phyloP scores from a whole-genome alignment of 2,888 invertebrate genomes.

The Acronicta psi region DNA sequence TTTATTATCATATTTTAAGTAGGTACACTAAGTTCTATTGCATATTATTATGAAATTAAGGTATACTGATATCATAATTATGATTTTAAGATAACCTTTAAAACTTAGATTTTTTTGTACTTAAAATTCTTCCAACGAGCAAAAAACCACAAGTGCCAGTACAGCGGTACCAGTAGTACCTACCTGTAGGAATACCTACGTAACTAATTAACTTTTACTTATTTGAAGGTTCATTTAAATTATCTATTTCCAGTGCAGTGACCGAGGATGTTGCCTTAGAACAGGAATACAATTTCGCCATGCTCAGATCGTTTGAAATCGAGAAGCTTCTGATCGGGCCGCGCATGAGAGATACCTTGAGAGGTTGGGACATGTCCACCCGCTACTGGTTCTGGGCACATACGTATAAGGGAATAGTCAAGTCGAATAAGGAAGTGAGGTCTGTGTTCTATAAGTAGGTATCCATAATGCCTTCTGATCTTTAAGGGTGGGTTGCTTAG shows the following conservation, averaged over 20 bases:
- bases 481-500: conserved; percentile 1
- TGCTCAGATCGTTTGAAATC: conserved; percentile 93
- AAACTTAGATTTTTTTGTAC: too few relatives aligned
- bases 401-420: conserved; percentile 90
- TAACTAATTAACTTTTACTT: too few relatives aligned
- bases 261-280: conserved; percentile 68
- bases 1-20: too few relatives aligned
- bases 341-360: conserved; percentile 93
- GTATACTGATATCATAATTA: too few relatives aligned
- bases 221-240: too few relatives aligned
- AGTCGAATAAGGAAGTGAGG: conserved; percentile 74
- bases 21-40: too few relatives aligned
- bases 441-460: conserved; percentile 40
- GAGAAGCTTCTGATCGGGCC: conserved; percentile 92
- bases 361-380: conserved; percentile 95
- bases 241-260: conserved; percentile 53
- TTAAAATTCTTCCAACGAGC: too few relatives aligned
- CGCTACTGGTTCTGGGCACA: conserved; percentile 96
- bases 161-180: too few relatives aligned
- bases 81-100: too few relatives aligned
- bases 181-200: too few relatives aligned
- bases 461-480: conserved; percentile 2
- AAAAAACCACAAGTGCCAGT: too few relatives aligned
- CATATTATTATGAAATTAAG: too few relatives aligned
- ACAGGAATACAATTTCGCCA: conserved; percentile 90